Evolutionary conservation across 2,888 invertebrate species (phyloP), one percentile per base, ranked within the genome.

Genomic region (Rotaria magnacalcarata): DNA sequence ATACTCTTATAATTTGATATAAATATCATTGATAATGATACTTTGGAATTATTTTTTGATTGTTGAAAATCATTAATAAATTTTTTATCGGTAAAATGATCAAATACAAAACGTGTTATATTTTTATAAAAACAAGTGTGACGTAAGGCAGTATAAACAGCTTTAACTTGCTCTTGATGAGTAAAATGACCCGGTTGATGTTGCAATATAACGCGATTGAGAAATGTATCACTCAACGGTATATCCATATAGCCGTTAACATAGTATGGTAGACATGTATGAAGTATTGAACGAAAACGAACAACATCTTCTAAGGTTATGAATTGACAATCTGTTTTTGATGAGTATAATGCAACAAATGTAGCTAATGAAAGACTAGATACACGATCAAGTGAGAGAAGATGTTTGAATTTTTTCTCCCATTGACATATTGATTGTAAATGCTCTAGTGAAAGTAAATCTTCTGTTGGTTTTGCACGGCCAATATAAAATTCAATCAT

Each of bases 401-500:
- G 41, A 41, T 58, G 19, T 19, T n/a, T 47, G 47, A 86, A 50
- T 43, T 34, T 47, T 24, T 56, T 34, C 16, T 86, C 86, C 86
- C 86, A 86, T 86, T 85, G 11, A 56, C 86, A 86, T 24, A 86
- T 58, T 14, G 85, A 85, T 75, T 86, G 60, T 58, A 86, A 50
- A 58, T 75, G 75, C 14, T 80, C n/a, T 1, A 86, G 24, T n/a
- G 24, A 85, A 16, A 86, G 47, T 50, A 86, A n/a, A 86, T 85
- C 50, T 58, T 85, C 56, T 24, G 41, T 16, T 24, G 47, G 16
- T 8, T 80, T 14, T 47, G 47, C 47, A 80, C 75, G 75, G 41
- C 54, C 24, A 58, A 86, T 75, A 60, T 86, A 86, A 58, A 85
- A 86, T 80, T 86, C 86, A 24, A 86, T 56, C 58, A 85, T 86